Percentiles rank a stretch among this genome's conserved stretches.
Evolutionary conservation across 1,140 invertebrate species (phyloP).

Genomic region (Choristoneura fumiferana): DNA sequence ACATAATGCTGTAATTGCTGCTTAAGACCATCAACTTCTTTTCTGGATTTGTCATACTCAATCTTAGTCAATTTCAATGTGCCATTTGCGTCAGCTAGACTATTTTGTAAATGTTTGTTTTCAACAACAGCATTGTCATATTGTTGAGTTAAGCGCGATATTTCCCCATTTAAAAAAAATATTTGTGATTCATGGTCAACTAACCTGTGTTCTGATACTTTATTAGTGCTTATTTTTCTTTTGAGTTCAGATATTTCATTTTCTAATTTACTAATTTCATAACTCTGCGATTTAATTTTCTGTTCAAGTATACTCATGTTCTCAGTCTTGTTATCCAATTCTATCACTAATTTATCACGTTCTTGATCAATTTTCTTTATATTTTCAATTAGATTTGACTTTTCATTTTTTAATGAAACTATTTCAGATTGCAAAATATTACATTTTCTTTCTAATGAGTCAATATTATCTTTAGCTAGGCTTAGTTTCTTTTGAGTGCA

Average conservation of each 20-base stretch:
- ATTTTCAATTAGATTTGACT: slow-evolving; percentile 76
- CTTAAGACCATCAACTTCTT: slow-evolving; percentile 84
- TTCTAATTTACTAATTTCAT: slow-evolving; percentile 64
- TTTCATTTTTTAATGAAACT: slow-evolving; percentile 78
- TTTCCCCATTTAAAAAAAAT: slow-evolving; percentile 73
- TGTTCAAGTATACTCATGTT: slow-evolving; percentile 78
- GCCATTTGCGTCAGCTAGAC: slow-evolving; percentile 76
- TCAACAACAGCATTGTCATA: slow-evolving; percentile 79
- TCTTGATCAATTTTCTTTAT: slow-evolving; percentile 80
- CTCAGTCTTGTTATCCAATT: slow-evolving; percentile 80
- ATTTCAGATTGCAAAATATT: slow-evolving; percentile 79
- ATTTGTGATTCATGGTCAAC: slow-evolving; percentile 79
- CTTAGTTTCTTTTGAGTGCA: slow-evolving; percentile 78
- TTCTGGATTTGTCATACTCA: slow-evolving; percentile 81
- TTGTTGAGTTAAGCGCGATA: slow-evolving; percentile 67
- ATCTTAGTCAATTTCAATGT: slow-evolving; percentile 68
- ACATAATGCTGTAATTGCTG: slow-evolving; percentile 86
- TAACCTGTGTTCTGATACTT: slow-evolving; percentile 77
- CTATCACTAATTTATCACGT: slow-evolving; percentile 81
- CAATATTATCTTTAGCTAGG: slow-evolving; percentile 75
- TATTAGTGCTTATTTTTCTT: slow-evolving; percentile 64
- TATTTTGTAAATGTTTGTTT: slow-evolving; percentile 83
- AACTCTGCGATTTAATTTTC: slow-evolving; percentile 76
- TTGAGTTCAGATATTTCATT: slow-evolving; percentile 65
- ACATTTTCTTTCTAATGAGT: slow-evolving; percentile 77